Percentiles rank a stretch among this genome's conserved stretches.
These are phyloP conservation scores for Drosophila repleta DNA, from an alignment of 1,140 invertebrate species.

Conservation along the genomic window DNA sequence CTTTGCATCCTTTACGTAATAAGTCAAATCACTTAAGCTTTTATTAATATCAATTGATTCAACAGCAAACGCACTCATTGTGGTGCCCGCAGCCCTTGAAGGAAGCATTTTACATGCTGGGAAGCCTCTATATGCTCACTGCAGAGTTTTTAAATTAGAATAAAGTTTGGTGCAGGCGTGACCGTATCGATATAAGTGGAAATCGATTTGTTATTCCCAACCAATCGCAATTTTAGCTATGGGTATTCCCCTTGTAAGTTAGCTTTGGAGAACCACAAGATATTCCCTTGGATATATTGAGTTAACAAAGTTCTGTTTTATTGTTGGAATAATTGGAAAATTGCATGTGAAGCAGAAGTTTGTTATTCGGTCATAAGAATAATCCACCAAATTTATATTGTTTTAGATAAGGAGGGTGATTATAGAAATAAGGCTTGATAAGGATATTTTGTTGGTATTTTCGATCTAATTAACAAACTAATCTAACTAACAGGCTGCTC, in stretches of 20 bases:
- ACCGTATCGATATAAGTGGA: constrained; percentile 14
- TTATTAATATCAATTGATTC: background rate
- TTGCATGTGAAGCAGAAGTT: too few species aligned
- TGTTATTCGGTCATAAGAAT: too few species aligned
- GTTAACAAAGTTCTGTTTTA: too few species aligned
- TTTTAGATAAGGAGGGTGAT: too few species aligned
- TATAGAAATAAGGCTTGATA: too few species aligned
- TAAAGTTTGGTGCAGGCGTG: constrained; percentile 1
- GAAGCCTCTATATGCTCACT: background rate
- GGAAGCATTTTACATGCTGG: background rate
- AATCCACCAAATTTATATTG: too few species aligned
- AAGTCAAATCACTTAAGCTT: background rate
- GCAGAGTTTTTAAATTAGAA: constrained; percentile 10
- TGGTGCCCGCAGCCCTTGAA: too few species aligned
- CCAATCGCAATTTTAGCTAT: constrained; percentile 14
- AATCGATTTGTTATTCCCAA: constrained; percentile 14
- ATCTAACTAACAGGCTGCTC: too few species aligned
- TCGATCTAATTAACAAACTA: too few species aligned
- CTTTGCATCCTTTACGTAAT: constrained; percentile 40
- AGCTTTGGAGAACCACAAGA: background rate
- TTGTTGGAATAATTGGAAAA: too few species aligned
- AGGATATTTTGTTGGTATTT: too few species aligned
- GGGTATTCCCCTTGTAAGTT: constrained; percentile 10
- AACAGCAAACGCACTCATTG: background rate
- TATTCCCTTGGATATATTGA: background rate